These are phyloP conservation scores for Paramuricea clavata DNA, from an alignment of 92 coral and sea anemone species.

Conservation along the genomic window DNA sequence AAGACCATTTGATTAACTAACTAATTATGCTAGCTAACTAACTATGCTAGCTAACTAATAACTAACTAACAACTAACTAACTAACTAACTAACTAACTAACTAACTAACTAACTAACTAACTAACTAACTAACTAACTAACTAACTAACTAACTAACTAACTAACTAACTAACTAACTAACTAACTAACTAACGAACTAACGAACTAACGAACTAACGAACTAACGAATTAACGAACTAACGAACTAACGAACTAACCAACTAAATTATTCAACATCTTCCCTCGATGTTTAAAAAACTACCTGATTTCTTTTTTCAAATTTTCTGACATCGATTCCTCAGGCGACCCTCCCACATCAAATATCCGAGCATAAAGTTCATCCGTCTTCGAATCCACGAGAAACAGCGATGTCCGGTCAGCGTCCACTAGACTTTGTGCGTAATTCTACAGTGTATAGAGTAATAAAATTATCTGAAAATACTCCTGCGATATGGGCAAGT, in stretches of 20 bases:
- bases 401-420: conserved; percentile 98
- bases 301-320: conserved; percentile 98
- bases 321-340: conserved; percentile 88
- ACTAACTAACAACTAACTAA: neutral
- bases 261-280: too few relatives aligned
- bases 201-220: too few relatives aligned
- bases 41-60: neutral
- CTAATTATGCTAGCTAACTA: neutral
- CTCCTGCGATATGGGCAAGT: neutral
- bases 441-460: conserved; percentile 69
- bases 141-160: neutral
- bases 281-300: neutral
- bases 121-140: neutral
- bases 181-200: neutral
- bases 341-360: conserved; percentile 97
- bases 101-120: neutral
- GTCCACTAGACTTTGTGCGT: conserved; percentile 96
- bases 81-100: neutral
- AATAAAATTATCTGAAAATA: neutral
- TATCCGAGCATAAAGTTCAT: conserved; percentile 96
- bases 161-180: neutral
- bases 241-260: neutral
- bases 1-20: neutral
- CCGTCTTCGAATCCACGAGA: conserved; percentile 96
- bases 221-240: too few relatives aligned